Percentiles rank a stretch among this genome's conserved stretches.
These are phyloP conservation scores for Barbus barbus DNA, from an alignment of 2,113 vertebrate genomes.

Conservation along the genomic window DNA sequence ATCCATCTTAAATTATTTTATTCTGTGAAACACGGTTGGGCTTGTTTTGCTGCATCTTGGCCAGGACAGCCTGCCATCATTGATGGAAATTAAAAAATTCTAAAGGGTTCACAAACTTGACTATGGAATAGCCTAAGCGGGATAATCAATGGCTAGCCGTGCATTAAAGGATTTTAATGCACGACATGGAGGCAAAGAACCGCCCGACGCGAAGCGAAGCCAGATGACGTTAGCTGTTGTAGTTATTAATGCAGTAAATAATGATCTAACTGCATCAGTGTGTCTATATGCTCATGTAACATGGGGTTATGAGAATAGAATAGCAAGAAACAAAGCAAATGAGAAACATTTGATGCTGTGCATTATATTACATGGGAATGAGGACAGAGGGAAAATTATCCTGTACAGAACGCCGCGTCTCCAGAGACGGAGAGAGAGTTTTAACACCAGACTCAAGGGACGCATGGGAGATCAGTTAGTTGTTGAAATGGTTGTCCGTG, in stretches of 20 bases:
- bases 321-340: slow-evolving; percentile 48
- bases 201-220: too few species aligned
- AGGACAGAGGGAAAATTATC: slow-evolving; percentile 70
- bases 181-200: too few species aligned
- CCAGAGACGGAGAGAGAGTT: slow-evolving; percentile 18
- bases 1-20: too few species aligned
- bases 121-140: too few species aligned
- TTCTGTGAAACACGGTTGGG: too few species aligned
- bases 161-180: too few species aligned
- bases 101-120: too few species aligned
- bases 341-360: slow-evolving; percentile 60
- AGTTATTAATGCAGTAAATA: background rate
- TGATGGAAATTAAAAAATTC: too few species aligned
- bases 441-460: slow-evolving; percentile 37
- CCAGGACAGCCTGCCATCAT: too few species aligned
- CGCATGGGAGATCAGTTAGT: slow-evolving; percentile 27
- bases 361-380: slow-evolving; percentile 79
- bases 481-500: background rate
- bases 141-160: too few species aligned
- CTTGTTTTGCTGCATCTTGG: too few species aligned
- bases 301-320: slow-evolving; percentile 55
- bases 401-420: slow-evolving; percentile 10
- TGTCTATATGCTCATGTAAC: slow-evolving; percentile 61
- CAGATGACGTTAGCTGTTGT: background rate
- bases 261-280: background rate